A percentile compares a stretch with the other conserved stretches of the same genome.
These are phyloP conservation scores for Microctenopoma stevenorrisi DNA, from an alignment of 2,797 vertebrate genomes.

Conservation along the genomic window DNA sequence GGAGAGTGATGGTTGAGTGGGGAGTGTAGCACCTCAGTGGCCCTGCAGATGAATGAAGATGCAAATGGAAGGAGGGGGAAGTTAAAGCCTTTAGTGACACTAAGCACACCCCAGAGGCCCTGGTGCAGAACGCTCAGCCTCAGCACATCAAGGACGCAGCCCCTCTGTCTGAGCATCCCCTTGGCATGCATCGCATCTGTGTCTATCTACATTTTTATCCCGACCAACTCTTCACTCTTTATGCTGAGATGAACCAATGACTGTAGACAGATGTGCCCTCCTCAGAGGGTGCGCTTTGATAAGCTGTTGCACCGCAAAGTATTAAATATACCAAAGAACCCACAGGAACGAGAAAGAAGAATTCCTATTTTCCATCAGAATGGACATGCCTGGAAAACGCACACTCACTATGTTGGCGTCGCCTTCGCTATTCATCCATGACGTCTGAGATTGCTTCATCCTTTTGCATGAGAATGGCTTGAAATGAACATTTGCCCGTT, in stretches of 20 bases:
- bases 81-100: constrained; percentile 77
- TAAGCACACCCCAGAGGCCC: constrained; percentile 76
- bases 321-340: constrained; percentile 69
- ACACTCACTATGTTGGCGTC: constrained; percentile 34
- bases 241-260: constrained; percentile 62
- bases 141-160: constrained; percentile 72
- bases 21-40: constrained; percentile 70
- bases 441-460: constrained; percentile 72
- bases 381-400: constrained; percentile 60
- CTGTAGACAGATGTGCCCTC: constrained; percentile 75
- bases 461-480: constrained; percentile 71
- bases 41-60: constrained; percentile 75
- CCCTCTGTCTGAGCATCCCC: constrained; percentile 59
- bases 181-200: constrained; percentile 58
- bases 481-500: constrained; percentile 59
- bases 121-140: constrained; percentile 58
- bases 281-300: constrained; percentile 66
- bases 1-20: constrained; percentile 72
- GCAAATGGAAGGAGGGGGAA: constrained; percentile 69
- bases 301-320: constrained; percentile 65
- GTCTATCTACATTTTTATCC: constrained; percentile 71
- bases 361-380: constrained; percentile 71
- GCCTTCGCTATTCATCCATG: constrained; percentile 71
- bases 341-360: constrained; percentile 20
- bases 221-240: constrained; percentile 71